These are phyloP conservation scores for Zaprionus tsacasi DNA, from an alignment of 1,140 invertebrate species.

Conservation along the genomic window DNA sequence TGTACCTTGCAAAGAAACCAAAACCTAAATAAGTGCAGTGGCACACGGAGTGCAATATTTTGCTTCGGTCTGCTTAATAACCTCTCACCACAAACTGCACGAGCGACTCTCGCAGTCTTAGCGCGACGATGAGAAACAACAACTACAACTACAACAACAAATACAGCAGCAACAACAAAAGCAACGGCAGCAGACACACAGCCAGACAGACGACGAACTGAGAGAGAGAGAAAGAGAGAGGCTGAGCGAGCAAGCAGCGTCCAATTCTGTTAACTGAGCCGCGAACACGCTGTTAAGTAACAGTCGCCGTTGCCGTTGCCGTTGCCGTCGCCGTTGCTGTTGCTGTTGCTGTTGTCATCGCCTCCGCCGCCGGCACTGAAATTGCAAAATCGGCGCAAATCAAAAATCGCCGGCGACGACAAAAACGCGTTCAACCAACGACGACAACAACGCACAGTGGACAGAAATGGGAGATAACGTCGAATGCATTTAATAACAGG, in stretches of 20 bases:
- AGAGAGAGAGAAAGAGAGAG: conserved; percentile 14
- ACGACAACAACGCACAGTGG: conserved; percentile 43
- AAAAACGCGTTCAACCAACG: conserved; percentile 64
- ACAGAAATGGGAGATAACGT: not conserved
- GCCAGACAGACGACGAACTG: not conserved
- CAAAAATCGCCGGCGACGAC: conserved; percentile 76
- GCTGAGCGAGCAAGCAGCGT: conserved; percentile 17
- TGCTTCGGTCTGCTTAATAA: not conserved
- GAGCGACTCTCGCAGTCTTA: conserved; percentile 36
- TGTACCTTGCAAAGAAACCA: conserved; percentile 13
- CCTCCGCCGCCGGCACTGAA: conserved; percentile 53
- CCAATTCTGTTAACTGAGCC: conserved; percentile 37
- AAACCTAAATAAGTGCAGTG: not conserved
- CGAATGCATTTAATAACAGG: not conserved
- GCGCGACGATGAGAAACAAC: conserved; percentile 6
- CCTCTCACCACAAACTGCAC: conserved; percentile 16
- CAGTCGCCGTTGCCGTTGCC: conserved; percentile 25
- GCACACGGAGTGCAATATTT: not conserved
- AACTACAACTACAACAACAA: not conserved
- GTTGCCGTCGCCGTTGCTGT: not conserved
- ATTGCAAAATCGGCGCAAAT: conserved; percentile 80
- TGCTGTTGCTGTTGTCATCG: not conserved
- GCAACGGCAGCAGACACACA: not conserved
- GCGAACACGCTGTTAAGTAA: conserved; percentile 51
- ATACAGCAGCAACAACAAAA: not conserved